These are phyloP conservation scores for Anas capensis DNA, from an alignment of 2,797 vertebrate species.

Conservation along the genomic window DNA sequence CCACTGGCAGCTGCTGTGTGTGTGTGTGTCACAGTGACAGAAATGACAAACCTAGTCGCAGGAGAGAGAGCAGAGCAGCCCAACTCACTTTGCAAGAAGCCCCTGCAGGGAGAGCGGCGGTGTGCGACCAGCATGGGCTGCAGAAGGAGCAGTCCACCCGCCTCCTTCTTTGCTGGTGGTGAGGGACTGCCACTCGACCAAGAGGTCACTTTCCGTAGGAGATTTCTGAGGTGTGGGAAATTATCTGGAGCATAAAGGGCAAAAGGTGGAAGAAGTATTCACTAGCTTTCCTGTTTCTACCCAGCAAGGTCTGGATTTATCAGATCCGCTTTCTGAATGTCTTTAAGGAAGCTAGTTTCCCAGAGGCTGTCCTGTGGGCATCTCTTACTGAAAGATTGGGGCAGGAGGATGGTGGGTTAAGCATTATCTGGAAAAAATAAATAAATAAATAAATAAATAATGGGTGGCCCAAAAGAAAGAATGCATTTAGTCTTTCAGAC, in stretches of 20 bases:
- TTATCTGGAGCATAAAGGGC: not conserved
- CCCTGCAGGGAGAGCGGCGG: fast-evolving
- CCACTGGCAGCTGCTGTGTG: slow-evolving; percentile 7
- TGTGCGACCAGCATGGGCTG: slow-evolving; percentile 8
- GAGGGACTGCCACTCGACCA: not conserved
- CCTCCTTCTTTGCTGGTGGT: slow-evolving; percentile 31
- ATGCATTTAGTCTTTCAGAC: not conserved
- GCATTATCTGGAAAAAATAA: no score
- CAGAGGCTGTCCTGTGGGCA: not conserved
- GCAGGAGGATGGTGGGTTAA: no score
- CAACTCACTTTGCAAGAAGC: not conserved
- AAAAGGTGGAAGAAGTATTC: not conserved
- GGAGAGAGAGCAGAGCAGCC: not conserved
- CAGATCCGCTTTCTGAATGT: not conserved
- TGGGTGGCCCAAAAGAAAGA: not conserved
- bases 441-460: no score
- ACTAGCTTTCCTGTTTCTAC: not conserved
- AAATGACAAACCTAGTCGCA: not conserved
- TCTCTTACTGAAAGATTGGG: not conserved
- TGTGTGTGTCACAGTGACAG: slow-evolving; percentile 31
- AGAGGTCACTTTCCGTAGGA: slow-evolving; percentile 20
- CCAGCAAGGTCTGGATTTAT: not conserved
- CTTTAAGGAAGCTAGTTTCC: not conserved
- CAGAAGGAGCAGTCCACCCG: slow-evolving; percentile 21
- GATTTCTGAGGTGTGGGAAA: not conserved